These are phyloP conservation scores for Drosophila lutescens DNA, from an alignment of 2,888 invertebrate species.

Conservation along the genomic window DNA sequence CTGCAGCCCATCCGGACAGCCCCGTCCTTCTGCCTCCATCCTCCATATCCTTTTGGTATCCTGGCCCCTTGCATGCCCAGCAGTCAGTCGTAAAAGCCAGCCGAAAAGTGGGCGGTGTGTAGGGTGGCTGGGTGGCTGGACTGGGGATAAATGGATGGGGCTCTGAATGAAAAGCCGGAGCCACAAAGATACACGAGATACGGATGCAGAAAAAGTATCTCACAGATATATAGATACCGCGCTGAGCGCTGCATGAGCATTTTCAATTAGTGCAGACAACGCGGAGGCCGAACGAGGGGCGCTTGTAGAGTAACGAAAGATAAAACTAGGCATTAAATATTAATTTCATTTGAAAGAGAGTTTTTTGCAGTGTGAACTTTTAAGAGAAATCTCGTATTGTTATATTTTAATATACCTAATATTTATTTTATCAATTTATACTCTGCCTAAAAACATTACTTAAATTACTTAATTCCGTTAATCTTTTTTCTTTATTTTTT, in stretches of 20 bases:
- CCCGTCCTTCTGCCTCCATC: background rate
- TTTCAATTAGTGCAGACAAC: slow-evolving; percentile 47
- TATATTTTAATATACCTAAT: no score
- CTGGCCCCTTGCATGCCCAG: slow-evolving; percentile 40
- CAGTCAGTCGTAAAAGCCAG: slow-evolving; percentile 50
- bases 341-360: no score
- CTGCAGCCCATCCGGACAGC: slow-evolving; percentile 6
- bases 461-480: no score
- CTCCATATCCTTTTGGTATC: slow-evolving; percentile 1
- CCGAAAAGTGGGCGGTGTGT: background rate
- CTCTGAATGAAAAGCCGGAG: slow-evolving; percentile 42
- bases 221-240: slow-evolving; percentile 48
- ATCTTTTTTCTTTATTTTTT: no score
- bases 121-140: no score
- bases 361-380: no score
- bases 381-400: no score
- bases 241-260: slow-evolving; percentile 50
- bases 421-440: no score
- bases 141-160: background rate
- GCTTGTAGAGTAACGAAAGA: fast-evolving
- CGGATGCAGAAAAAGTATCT: slow-evolving; percentile 53
- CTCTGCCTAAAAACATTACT: no score
- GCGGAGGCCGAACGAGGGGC: slow-evolving; percentile 23
- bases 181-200: slow-evolving; percentile 49
- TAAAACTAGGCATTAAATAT: background rate